A percentile compares a stretch with the other conserved stretches of the same genome.
Conservation (phyloP, 2,888 invertebrate genomes). For the Watsonalla binaria region DNA sequence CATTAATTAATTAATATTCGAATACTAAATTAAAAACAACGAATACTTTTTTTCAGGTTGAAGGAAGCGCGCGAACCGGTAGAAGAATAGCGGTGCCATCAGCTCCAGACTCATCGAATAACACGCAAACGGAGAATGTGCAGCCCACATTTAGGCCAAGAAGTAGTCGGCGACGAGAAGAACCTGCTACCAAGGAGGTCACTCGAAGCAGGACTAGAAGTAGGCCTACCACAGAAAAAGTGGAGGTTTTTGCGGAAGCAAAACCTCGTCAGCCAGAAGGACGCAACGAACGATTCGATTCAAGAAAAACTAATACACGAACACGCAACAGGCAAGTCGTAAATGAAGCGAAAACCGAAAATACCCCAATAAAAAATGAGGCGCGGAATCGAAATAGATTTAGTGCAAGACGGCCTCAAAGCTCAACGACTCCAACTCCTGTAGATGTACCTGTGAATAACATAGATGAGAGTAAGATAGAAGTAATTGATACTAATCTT, state of each 20-base stretch:
- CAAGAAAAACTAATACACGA: conserved; percentile 55
- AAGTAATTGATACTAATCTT: conserved; percentile 43
- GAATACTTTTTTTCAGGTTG: conserved; percentile 47
- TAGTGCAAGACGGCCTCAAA: conserved; percentile 24
- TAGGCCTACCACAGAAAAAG: conserved; percentile 28
- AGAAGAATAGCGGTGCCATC: conserved; percentile 46
- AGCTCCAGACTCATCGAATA: conserved; percentile 29
- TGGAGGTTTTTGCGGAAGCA: conserved; percentile 28
- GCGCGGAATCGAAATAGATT: conserved; percentile 43
- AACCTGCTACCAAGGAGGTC: conserved; percentile 33
- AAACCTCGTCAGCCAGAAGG: conserved; percentile 30
- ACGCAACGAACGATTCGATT: conserved; percentile 60
- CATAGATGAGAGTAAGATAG: conserved; percentile 48
- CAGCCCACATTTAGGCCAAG: conserved; percentile 50
- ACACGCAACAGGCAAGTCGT: conserved; percentile 47
- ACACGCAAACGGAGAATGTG: conserved; percentile 36
- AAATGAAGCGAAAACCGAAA: conserved; percentile 31
- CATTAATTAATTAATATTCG: no score
- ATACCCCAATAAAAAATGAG: conserved; percentile 38
- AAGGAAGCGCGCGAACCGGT: conserved; percentile 46
- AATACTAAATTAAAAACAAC: background rate
- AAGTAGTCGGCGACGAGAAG: conserved; percentile 49
- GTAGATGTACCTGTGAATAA: conserved; percentile 33
- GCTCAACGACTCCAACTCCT: conserved; percentile 28
- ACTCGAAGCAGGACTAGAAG: conserved; percentile 47